Conservation (phyloP, 2,113 vertebrate genomes). For the Salminus brasiliensis region DNA sequence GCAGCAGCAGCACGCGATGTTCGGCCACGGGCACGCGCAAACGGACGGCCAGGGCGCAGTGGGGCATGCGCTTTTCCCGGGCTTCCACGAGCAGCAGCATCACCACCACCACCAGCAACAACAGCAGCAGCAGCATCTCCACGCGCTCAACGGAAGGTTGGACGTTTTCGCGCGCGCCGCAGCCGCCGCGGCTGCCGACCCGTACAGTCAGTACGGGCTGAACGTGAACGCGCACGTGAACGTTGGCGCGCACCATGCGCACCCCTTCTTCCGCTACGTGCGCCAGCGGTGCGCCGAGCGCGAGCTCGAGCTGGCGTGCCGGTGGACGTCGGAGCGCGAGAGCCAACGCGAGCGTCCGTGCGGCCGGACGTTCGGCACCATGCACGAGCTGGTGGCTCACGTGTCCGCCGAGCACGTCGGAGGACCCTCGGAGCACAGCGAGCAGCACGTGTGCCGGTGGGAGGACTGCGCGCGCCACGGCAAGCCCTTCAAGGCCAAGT, state of each 20-base stretch:
- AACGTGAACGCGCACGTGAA: constrained; percentile 82
- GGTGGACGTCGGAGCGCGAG: constrained; percentile 77
- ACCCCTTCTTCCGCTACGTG: constrained; percentile 91
- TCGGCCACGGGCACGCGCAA: constrained; percentile 71
- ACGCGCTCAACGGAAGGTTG: constrained; percentile 84
- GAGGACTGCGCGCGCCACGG: constrained; percentile 87
- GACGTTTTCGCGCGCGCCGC: constrained; percentile 84
- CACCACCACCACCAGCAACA: constrained; percentile 72
- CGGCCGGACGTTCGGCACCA: constrained; percentile 90
- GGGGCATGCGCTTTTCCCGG: constrained; percentile 84
- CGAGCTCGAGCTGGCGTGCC: constrained; percentile 77
- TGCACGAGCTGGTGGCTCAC: constrained; percentile 91
- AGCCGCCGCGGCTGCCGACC: constrained; percentile 40
- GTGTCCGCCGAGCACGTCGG: constrained; percentile 88
- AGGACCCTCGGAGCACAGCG: constrained; percentile 74
- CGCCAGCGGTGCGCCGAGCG: constrained; percentile 90
- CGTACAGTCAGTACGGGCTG: constrained; percentile 54
- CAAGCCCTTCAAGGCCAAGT: constrained; percentile 93
- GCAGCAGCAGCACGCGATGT: constrained; percentile 75
- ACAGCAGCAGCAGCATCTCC: constrained; percentile 63
- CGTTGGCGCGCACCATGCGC: constrained; percentile 78
- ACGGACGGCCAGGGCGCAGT: constrained; percentile 77
- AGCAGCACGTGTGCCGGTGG: constrained; percentile 90
- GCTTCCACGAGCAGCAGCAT: constrained; percentile 85
- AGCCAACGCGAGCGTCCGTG: constrained; percentile 76